Evolutionary conservation across 2,797 vertebrate species (phyloP), one percentile per base, ranked within the genome.

Genomic region (Pyrocephalus nanus): DNA sequence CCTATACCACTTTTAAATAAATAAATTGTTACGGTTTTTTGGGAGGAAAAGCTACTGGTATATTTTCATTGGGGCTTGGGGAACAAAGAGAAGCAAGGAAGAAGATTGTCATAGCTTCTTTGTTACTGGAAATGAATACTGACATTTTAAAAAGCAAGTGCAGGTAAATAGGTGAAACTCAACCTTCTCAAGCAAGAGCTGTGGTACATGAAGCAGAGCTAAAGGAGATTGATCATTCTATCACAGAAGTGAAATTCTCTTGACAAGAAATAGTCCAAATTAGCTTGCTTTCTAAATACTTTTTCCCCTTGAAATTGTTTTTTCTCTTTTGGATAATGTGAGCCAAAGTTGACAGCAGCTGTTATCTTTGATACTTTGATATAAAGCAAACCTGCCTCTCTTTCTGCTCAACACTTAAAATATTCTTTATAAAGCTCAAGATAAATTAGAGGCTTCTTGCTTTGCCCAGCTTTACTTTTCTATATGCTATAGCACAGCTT

Each of bases 121-220:
- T 80, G 5, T 42, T 80, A 16, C 0, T 66, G 62, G 43, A 67
- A 86, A n/a, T 4, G 22, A 85, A 17, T 32, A 21, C 23, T 71
- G 66, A 54, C 8, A 9, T 53, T 80, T 65, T 71, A 67, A 38
- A 86, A 61, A 84, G 43, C 42, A 65, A 11, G 17, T 34, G 26
- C 40, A 30, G 43, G 27, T 62, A 55, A 65, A 8, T 6, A 54
- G 51, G 64, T n/a, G 32, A 82, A 81, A 55, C 43, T 45, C 1
- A 0, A 5, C 66, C 6, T 1, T 45, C 66, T 80, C 29, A 22
- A 66, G 69, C 29, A 25, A 70, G 72, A 76, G 30, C 38, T 50
- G 23, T 0, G 0, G 11, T 45, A 29, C 20, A 29, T 11, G 20
- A 25, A 75, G 16, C 23, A 27, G 25, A 62, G 32, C 40, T 70